phyloP scores from a whole-genome alignment of 1,140 invertebrate species.

The Campoletis sonorensis region DNA sequence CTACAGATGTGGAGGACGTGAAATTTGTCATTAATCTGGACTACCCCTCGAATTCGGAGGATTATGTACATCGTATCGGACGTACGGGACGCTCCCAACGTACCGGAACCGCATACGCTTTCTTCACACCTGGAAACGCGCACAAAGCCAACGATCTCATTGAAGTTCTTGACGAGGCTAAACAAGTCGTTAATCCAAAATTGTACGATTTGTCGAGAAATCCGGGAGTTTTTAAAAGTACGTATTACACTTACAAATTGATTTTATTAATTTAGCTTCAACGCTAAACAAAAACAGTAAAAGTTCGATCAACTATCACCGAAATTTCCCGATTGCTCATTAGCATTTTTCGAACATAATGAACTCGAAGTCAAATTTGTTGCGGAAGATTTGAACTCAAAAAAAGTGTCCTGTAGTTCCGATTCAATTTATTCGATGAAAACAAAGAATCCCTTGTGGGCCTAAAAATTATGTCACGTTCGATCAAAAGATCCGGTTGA shows the following conservation, averaged over 20 bases:
- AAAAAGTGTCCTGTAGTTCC: too few species aligned
- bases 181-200: slow-evolving; percentile 81
- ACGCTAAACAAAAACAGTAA: too few species aligned
- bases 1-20: slow-evolving; percentile 91
- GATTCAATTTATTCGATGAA: too few species aligned
- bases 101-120: slow-evolving; percentile 92
- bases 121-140: slow-evolving; percentile 88
- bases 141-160: slow-evolving; percentile 85
- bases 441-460: too few species aligned
- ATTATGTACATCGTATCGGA: slow-evolving; percentile 95
- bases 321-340: too few species aligned
- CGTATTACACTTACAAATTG: slow-evolving; percentile 35
- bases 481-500: too few species aligned
- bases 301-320: too few species aligned
- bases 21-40: slow-evolving; percentile 96
- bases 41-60: slow-evolving; percentile 92
- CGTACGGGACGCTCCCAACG: slow-evolving; percentile 90
- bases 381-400: too few species aligned
- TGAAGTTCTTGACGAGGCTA: slow-evolving; percentile 83
- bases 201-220: slow-evolving; percentile 74
- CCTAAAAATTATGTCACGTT: too few species aligned
- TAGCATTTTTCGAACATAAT: too few species aligned
- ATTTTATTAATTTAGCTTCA: too few species aligned
- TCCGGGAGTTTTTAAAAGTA: slow-evolving; percentile 72
- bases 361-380: too few species aligned